These are phyloP conservation scores for Chrysolina oricalcia DNA, from an alignment of 2,888 invertebrate genomes.

Conservation along the genomic window DNA sequence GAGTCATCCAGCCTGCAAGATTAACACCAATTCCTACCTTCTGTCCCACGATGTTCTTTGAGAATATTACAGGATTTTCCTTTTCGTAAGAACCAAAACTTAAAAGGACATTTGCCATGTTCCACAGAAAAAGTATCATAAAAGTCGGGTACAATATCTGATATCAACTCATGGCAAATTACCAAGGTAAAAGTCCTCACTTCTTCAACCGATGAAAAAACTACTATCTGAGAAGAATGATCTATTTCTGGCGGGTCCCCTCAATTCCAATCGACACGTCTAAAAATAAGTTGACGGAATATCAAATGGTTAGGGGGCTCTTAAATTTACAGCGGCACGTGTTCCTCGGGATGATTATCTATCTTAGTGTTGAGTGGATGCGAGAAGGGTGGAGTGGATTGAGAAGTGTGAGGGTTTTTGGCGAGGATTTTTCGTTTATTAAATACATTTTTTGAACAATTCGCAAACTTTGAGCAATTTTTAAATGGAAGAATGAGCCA, in stretches of 20 bases:
- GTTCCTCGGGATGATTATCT: background rate
- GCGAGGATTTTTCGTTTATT: background rate
- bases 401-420: background rate
- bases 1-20: too few relatives aligned
- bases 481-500: background rate
- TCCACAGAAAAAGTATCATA: too few relatives aligned
- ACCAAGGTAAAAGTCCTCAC: too few relatives aligned
- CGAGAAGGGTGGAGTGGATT: background rate
- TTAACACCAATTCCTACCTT: too few relatives aligned
- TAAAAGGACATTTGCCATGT: too few relatives aligned
- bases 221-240: background rate
- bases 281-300: background rate
- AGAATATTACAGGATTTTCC: too few relatives aligned
- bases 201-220: background rate
- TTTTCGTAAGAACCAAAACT: too few relatives aligned
- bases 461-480: too few relatives aligned
- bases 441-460: background rate
- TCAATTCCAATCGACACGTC: constrained; percentile 11
- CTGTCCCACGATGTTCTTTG: too few relatives aligned
- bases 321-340: constrained; percentile 8
- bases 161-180: too few relatives aligned
- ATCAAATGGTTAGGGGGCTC: constrained; percentile 9
- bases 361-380: background rate
- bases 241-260: background rate
- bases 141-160: too few relatives aligned